Percentiles rank a stretch among this genome's conserved stretches.
These are phyloP conservation scores for Melipona quadrifasciata DNA, from an alignment of 1,140 invertebrate genomes.

Conservation along the genomic window DNA sequence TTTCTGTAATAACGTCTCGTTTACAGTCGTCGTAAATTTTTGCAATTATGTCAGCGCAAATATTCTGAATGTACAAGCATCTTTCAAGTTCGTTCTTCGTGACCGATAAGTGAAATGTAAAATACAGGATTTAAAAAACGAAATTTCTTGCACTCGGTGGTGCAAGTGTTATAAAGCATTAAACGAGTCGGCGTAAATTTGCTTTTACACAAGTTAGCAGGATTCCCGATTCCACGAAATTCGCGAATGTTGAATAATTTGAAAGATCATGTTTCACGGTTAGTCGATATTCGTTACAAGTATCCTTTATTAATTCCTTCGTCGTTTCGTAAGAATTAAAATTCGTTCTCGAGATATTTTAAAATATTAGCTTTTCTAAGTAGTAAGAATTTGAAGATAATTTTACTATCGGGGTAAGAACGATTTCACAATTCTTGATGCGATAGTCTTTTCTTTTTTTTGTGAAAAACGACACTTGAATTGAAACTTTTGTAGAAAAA, in stretches of 20 bases:
- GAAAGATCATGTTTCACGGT: too few species aligned
- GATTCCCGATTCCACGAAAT: background rate
- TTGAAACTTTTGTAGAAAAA: background rate
- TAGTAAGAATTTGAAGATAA: background rate
- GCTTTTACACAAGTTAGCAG: background rate
- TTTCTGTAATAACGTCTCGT: background rate
- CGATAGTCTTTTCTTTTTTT: too few species aligned
- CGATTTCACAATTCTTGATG: background rate
- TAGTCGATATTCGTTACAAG: too few species aligned
- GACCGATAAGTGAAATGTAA: background rate
- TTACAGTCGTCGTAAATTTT: too few species aligned
- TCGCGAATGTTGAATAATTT: too few species aligned
- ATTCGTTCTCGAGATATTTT: background rate
- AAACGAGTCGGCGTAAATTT: constrained; percentile 24
- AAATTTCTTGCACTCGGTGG: background rate
- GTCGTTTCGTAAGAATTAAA: background rate
- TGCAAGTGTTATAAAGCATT: background rate
- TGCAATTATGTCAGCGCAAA: too few species aligned
- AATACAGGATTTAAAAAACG: background rate
- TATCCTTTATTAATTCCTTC: background rate
- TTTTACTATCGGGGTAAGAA: too few species aligned
- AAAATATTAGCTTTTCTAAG: background rate
- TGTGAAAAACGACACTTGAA: too few species aligned
- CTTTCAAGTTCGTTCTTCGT: background rate
- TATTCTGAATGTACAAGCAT: background rate